phyloP scores from a whole-genome alignment of 2,113 vertebrate genomes.

The Callaeas wilsoni region DNA sequence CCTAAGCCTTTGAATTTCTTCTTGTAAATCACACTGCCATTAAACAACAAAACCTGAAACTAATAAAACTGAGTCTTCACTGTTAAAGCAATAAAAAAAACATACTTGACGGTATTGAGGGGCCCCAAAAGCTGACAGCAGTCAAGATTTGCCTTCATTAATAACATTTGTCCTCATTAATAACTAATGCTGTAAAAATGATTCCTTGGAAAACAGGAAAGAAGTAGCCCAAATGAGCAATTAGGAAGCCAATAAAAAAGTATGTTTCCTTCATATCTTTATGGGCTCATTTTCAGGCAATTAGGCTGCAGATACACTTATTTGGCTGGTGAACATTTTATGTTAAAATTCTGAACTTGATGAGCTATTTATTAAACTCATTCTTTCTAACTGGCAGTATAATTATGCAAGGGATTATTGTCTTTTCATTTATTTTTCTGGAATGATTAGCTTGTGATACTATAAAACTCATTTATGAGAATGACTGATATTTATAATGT shows the following conservation, averaged over 20 bases:
- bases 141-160: neutral
- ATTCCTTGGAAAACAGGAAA: neutral
- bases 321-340: neutral
- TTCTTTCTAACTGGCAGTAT: conserved; percentile 11
- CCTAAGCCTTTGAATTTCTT: neutral
- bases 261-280: neutral
- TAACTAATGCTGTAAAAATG: neutral
- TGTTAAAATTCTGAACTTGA: conserved; percentile 11
- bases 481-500: conserved; percentile 50
- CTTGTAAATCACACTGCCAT: neutral
- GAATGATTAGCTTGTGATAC: conserved; percentile 42
- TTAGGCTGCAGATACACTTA: conserved; percentile 29
- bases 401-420: conserved; percentile 56
- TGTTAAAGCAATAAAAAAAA: neutral
- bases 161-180: neutral
- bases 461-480: conserved; percentile 44
- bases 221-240: neutral
- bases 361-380: conserved; percentile 47
- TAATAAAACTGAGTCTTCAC: neutral
- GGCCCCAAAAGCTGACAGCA: neutral
- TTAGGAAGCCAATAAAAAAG: neutral
- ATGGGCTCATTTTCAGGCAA: conserved; percentile 33
- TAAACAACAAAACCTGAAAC: neutral
- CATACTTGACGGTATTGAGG: neutral
- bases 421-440: conserved; percentile 49